Evolutionary conservation across 2,888 invertebrate genomes (phyloP).

Genomic region (Lasiommata megera): DNA sequence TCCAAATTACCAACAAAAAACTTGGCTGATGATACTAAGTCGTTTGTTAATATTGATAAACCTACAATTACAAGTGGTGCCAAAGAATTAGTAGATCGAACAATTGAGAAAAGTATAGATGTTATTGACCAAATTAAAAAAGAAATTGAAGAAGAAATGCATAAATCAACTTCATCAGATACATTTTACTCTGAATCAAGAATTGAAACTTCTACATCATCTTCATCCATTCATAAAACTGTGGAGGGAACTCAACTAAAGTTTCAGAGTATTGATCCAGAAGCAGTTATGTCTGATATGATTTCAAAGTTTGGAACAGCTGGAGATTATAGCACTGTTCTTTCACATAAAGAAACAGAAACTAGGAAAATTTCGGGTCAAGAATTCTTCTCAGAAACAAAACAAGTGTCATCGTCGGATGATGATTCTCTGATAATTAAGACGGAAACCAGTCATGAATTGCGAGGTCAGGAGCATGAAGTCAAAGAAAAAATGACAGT

Average conservation of each 20-base stretch:
- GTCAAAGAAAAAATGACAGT: conserved; percentile 72
- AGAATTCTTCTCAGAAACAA: conserved; percentile 72
- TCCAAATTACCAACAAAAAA: conserved; percentile 76
- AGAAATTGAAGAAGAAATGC: conserved; percentile 70
- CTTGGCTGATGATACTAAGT: conserved; percentile 66
- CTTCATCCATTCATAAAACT: conserved; percentile 68
- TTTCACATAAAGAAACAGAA: conserved; percentile 78
- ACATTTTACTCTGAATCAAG: conserved; percentile 67
- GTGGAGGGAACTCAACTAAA: conserved; percentile 60
- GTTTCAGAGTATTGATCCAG: conserved; percentile 66
- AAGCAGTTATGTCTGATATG: conserved; percentile 69
- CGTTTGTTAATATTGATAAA: conserved; percentile 75
- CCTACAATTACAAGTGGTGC: conserved; percentile 79
- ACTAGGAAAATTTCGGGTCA: conserved; percentile 75
- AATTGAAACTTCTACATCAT: conserved; percentile 69
- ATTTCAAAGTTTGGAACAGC: conserved; percentile 60
- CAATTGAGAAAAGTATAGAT: conserved; percentile 68
- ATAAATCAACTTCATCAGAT: conserved; percentile 61
- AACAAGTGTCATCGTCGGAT: conserved; percentile 74
- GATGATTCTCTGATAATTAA: conserved; percentile 74
- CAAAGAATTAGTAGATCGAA: conserved; percentile 77
- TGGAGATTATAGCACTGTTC: conserved; percentile 63
- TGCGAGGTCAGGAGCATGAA: conserved; percentile 75
- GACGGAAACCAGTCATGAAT: conserved; percentile 70
- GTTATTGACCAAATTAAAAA: conserved; percentile 69